Base-by-base conservation (phyloP, 2,888 invertebrate genomes). In the Cataglyphis livida region DNA sequence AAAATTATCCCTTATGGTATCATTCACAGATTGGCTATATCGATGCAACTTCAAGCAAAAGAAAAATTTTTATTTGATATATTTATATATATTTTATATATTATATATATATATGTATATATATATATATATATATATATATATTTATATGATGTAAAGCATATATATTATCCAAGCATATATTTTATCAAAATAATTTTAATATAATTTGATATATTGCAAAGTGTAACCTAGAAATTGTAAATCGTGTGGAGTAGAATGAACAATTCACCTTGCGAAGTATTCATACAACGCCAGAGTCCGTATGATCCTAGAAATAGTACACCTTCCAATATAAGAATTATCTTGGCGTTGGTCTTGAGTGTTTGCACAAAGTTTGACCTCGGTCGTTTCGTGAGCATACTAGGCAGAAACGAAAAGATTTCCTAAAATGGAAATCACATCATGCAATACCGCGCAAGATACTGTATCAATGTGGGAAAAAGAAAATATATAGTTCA, bases 261-360 rank as follows among this genome's bases (percentile, higher is more conserved):
- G 78, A 82, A 83, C 84, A 90, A 94, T 95, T 95, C 94, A 97
- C 98, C 97, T 95, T 96, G 95, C 91, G 96, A 96, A 71, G 96
- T 96, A 93, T 97, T 97, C 93, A 97, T 95, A 95, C 96, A 96
- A 93, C 95, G 95, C 96, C 97, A 98, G 90, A 96, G 92, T 84
- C 95, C 95, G 95, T 97, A 97, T 41, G 96, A 95, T 68, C 94
- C 96, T 64, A 95, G 95, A 92, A 97, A 95, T 38, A 95, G 95
- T 79, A 95, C 89, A 21, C 95, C 95, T 95, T 97, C 97, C 10
- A 95, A 92, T 66, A 96, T 93, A 91, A 97, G 95, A 38, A 97
- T 89, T 73, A 95, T 92, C 93, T 96, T 96, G 44, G 96, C 90
- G 86, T 75, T 28, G 3, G 3, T 66, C 70, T 61, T 70, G 12